A percentile compares a stretch with the other conserved stretches of the same genome.
Evolutionary conservation across 1,140 invertebrate species (phyloP).

Genomic region (Temnothorax nylanderi): DNA sequence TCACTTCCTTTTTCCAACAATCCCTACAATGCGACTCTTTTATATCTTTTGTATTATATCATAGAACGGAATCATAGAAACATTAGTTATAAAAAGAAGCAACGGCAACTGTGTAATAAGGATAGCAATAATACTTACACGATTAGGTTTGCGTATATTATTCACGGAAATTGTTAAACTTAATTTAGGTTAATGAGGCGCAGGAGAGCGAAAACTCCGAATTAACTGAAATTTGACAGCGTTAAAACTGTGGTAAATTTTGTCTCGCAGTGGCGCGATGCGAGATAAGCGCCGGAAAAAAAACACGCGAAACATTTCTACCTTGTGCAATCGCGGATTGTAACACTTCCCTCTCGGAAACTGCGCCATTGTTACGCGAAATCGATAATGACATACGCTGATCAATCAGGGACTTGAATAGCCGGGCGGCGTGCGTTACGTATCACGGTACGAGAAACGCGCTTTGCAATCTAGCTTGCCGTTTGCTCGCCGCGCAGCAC

Average conservation of each 20-base stretch:
- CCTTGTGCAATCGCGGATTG: not conserved
- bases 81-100: not conserved
- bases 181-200: not conserved
- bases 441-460: conserved; percentile 9
- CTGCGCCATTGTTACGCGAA: conserved; percentile 5
- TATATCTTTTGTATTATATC: not conserved
- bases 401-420: conserved; percentile 40
- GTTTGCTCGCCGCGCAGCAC: not conserved
- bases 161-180: not conserved
- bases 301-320: not conserved
- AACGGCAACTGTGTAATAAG: not conserved
- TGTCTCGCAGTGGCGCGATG: not conserved
- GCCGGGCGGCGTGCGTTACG: not conserved
- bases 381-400: conserved; percentile 39
- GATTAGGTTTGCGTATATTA: not conserved
- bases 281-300: not conserved
- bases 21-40: not conserved
- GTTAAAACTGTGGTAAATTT: not conserved
- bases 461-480: not conserved
- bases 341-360: not conserved
- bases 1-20: not conserved
- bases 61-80: not conserved
- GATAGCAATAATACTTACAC: not conserved
- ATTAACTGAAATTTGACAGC: not conserved
- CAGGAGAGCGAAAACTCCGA: not conserved